Percentiles rank a stretch among this genome's conserved stretches.
phyloP scores from a whole-genome alignment of 1,140 invertebrate genomes.

The Pachypeltis micranthus region DNA sequence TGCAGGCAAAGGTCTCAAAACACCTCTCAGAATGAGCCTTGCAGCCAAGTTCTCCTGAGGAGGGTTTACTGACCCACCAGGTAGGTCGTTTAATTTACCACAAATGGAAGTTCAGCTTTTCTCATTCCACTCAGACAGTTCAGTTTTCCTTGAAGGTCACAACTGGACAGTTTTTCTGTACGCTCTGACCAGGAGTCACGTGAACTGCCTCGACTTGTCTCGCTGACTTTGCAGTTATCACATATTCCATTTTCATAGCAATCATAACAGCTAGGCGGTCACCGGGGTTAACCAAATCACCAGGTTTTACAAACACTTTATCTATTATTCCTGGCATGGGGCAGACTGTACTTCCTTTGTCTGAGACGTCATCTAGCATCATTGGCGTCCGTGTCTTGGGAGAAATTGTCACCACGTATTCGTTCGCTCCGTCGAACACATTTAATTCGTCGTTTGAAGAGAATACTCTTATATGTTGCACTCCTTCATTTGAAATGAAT shows the following conservation, averaged over 20 bases:
- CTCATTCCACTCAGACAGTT: too few relatives aligned
- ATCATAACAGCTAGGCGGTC: constrained; percentile 82
- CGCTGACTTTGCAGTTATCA: not conserved
- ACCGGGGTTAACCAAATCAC: constrained; percentile 65
- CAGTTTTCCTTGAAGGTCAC: not conserved
- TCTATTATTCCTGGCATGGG: constrained; percentile 95
- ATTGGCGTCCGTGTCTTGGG: not conserved
- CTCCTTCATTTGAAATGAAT: not conserved
- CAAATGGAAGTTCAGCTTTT: too few relatives aligned
- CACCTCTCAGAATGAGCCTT: too few relatives aligned
- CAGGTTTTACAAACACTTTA: constrained; percentile 70
- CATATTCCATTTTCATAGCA: constrained; percentile 97
- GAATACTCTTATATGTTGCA: constrained; percentile 32
- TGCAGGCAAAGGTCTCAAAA: too few relatives aligned
- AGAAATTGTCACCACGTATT: not conserved
- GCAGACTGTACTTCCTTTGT: constrained; percentile 49
- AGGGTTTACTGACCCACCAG: too few relatives aligned
- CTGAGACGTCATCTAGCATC: not conserved
- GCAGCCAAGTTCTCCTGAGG: too few relatives aligned
- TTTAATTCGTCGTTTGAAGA: constrained; percentile 39
- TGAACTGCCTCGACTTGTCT: not conserved
- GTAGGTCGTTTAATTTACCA: too few relatives aligned
- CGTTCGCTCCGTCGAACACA: constrained; percentile 42
- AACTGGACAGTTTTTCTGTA: not conserved
- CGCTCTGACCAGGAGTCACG: not conserved